Percentiles rank a stretch among this genome's conserved stretches.
Conservation (phyloP, 2,113 vertebrate genomes). For the Pterocles gutturalis region DNA sequence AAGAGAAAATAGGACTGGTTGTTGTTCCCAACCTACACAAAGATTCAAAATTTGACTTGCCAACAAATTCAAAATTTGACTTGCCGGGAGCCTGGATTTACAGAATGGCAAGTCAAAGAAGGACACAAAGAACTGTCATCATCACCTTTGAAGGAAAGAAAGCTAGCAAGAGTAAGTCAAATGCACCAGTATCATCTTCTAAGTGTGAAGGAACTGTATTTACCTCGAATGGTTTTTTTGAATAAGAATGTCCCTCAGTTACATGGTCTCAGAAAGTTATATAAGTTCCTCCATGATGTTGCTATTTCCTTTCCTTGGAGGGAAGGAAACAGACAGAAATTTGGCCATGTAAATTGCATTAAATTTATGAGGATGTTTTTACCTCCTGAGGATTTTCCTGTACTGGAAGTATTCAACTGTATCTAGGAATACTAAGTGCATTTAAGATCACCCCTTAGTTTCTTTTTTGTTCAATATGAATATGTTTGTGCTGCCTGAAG, state of each 20-base stretch:
- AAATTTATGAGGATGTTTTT: background rate
- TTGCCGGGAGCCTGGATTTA: background rate
- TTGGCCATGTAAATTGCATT: background rate
- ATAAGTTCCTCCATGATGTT: background rate
- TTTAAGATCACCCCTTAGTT: background rate
- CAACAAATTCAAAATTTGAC: background rate
- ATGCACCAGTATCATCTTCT: background rate
- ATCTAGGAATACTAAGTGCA: background rate
- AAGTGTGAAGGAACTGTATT: background rate
- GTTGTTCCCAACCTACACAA: background rate
- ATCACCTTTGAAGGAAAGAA: background rate
- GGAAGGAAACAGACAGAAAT: background rate
- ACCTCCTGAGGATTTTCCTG: background rate
- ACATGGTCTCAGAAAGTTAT: background rate
- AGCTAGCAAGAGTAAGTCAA: background rate
- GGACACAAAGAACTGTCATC: background rate
- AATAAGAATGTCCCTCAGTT: background rate
- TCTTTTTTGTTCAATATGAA: background rate
- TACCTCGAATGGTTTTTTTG: background rate
- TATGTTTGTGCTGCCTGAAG: background rate
- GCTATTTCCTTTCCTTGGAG: background rate
- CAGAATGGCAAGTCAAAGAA: background rate
- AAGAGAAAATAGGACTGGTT: background rate
- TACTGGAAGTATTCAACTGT: background rate
- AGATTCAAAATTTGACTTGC: background rate